A percentile compares a stretch with the other conserved stretches of the same genome.
phyloP scores from a whole-genome alignment of 2,888 invertebrate species.

The Minunthozetes semirufus region DNA sequence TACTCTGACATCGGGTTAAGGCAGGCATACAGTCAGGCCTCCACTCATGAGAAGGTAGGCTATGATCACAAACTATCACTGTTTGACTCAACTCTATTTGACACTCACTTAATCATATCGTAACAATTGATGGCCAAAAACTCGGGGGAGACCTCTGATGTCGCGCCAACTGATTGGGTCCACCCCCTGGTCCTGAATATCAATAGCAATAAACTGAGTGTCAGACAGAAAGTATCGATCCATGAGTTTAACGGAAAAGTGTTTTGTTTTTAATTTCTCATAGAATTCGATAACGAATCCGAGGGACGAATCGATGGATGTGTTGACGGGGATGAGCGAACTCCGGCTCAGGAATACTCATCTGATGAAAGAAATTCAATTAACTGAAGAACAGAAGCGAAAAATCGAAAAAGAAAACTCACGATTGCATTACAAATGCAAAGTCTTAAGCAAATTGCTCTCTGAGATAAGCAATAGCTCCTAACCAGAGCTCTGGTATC shows the following conservation, averaged over 20 bases:
- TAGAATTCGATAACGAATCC: not conserved
- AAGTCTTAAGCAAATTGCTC: conserved; percentile 37
- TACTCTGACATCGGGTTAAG: not conserved
- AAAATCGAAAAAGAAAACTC: conserved; percentile 39
- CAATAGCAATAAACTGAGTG: not conserved
- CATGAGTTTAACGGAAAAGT: not conserved
- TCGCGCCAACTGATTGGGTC: too few relatives aligned
- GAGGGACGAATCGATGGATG: conserved; percentile 16
- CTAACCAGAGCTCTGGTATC: too few relatives aligned
- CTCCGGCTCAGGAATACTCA: conserved; percentile 77
- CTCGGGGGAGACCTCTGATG: too few relatives aligned
- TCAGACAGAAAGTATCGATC: not conserved
- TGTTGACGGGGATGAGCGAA: conserved; percentile 68
- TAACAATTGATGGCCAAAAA: not conserved
- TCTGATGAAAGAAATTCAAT: conserved; percentile 59
- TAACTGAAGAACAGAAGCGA: conserved; percentile 51
- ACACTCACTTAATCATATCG: conserved; percentile 10
- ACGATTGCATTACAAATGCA: conserved; percentile 38
- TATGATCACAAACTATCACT: not conserved
- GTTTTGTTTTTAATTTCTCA: not conserved
- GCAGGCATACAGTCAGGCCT: not conserved
- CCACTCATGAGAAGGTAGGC: conserved; percentile 11
- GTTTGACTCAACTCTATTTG: not conserved
- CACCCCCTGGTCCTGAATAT: too few relatives aligned
- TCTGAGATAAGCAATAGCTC: conserved; percentile 19